phyloP scores from a whole-genome alignment of 2,113 vertebrate species.

The Raja brachyura region DNA sequence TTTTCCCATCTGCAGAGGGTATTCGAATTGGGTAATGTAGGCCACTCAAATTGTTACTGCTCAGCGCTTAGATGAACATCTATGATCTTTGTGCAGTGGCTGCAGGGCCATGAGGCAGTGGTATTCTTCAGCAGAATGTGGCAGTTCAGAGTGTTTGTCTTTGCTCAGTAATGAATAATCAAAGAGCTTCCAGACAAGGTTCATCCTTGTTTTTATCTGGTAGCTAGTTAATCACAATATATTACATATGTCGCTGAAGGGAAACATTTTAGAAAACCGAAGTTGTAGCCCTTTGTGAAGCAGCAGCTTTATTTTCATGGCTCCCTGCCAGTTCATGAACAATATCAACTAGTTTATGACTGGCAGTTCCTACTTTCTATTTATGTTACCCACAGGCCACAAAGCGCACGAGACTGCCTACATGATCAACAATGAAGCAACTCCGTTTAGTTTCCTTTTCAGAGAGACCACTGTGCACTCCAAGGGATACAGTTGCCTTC shows the following conservation, averaged over 20 bases:
- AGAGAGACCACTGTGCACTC: slow-evolving; percentile 62
- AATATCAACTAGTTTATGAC: neutral
- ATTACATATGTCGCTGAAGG: neutral
- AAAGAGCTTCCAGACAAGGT: too few relatives aligned
- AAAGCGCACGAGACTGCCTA: slow-evolving; percentile 52
- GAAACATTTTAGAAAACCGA: neutral
- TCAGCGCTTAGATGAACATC: too few relatives aligned
- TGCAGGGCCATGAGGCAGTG: too few relatives aligned
- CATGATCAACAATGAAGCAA: slow-evolving; percentile 69
- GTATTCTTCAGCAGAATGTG: too few relatives aligned
- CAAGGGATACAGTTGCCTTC: slow-evolving; percentile 55
- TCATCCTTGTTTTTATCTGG: too few relatives aligned
- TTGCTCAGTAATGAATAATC: too few relatives aligned
- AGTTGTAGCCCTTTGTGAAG: neutral
- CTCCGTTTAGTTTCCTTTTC: slow-evolving; percentile 62
- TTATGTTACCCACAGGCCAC: slow-evolving; percentile 53
- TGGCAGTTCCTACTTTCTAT: neutral
- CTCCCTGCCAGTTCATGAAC: neutral
- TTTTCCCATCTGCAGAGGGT: too few relatives aligned
- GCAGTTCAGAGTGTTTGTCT: too few relatives aligned
- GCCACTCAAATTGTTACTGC: too few relatives aligned
- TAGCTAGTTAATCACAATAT: too few relatives aligned
- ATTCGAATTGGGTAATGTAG: too few relatives aligned
- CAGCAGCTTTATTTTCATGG: neutral
- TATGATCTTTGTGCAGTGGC: too few relatives aligned